These are phyloP conservation scores for Ceratina australensis DNA, from an alignment of 1,140 invertebrate species.

Conservation along the genomic window DNA sequence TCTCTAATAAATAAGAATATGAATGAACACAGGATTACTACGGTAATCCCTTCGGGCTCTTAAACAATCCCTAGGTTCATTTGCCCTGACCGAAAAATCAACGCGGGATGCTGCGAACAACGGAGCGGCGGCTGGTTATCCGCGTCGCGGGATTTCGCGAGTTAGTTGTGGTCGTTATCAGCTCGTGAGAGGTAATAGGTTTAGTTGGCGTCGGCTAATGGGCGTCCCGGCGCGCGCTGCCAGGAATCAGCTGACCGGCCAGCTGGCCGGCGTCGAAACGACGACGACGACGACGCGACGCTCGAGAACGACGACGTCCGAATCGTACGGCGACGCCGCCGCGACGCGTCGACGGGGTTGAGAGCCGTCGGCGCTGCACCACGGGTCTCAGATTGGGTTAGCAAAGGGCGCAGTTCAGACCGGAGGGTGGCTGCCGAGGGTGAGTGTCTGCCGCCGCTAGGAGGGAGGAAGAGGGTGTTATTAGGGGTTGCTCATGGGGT, in stretches of 20 bases:
- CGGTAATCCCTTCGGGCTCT: no score
- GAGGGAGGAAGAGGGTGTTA: conserved; percentile 71
- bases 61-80: no score
- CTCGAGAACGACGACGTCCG: background rate
- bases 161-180: conserved; percentile 65
- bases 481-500: conserved; percentile 78
- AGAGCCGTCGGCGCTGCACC: conserved; percentile 71
- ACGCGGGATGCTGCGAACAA: conserved; percentile 1
- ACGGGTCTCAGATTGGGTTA: conserved; percentile 74
- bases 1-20: no score
- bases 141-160: conserved; percentile 49
- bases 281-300: conserved; percentile 1
- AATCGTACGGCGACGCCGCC: background rate
- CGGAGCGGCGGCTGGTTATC: background rate
- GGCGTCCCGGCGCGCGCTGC: conserved; percentile 62
- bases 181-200: conserved; percentile 73
- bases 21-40: no score
- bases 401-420: conserved; percentile 71
- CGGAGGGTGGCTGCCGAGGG: conserved; percentile 63
- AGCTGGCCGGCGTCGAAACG: conserved; percentile 64
- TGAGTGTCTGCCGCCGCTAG: conserved; percentile 30
- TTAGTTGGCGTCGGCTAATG: conserved; percentile 73
- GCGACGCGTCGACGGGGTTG: conserved; percentile 52
- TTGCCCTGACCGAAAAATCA: background rate
- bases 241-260: conserved; percentile 76